These are phyloP conservation scores for Lobophora halterata DNA, from an alignment of 2,888 invertebrate genomes.

Conservation along the genomic window DNA sequence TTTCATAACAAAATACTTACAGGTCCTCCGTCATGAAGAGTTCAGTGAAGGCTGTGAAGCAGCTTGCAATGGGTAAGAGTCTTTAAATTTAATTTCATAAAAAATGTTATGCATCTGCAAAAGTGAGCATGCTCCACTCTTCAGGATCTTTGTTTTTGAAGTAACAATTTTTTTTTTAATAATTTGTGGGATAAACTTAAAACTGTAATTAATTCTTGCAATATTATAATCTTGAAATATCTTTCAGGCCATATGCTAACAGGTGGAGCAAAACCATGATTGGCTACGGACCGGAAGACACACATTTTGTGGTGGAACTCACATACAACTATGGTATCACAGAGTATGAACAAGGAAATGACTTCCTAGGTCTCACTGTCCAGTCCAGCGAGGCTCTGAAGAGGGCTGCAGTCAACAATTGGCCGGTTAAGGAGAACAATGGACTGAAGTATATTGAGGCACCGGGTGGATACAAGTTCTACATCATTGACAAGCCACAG, in stretches of 20 bases:
- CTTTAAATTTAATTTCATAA: not conserved
- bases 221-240: no score
- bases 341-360: slow-evolving; percentile 93
- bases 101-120: not conserved
- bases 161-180: no score
- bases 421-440: slow-evolving; percentile 85
- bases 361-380: slow-evolving; percentile 92
- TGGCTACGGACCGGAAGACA: slow-evolving; percentile 97
- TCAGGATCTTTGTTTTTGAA: no score
- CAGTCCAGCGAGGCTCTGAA: slow-evolving; percentile 88
- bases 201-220: no score
- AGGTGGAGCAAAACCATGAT: slow-evolving; percentile 99
- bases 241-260: slow-evolving; percentile 95
- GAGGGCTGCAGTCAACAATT: slow-evolving; percentile 85
- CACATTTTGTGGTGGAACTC: slow-evolving; percentile 96
- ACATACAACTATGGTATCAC: slow-evolving; percentile 98
- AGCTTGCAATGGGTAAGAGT: slow-evolving; percentile 94
- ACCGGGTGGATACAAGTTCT: slow-evolving; percentile 96
- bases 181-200: no score
- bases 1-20: slow-evolving; percentile 7
- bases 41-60: slow-evolving; percentile 98
- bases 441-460: slow-evolving; percentile 85
- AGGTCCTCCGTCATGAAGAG: slow-evolving; percentile 98
- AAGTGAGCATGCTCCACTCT: no score
- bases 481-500: slow-evolving; percentile 86